phyloP scores from a whole-genome alignment of 2,888 invertebrate species.

The Monochamus alternatus region DNA sequence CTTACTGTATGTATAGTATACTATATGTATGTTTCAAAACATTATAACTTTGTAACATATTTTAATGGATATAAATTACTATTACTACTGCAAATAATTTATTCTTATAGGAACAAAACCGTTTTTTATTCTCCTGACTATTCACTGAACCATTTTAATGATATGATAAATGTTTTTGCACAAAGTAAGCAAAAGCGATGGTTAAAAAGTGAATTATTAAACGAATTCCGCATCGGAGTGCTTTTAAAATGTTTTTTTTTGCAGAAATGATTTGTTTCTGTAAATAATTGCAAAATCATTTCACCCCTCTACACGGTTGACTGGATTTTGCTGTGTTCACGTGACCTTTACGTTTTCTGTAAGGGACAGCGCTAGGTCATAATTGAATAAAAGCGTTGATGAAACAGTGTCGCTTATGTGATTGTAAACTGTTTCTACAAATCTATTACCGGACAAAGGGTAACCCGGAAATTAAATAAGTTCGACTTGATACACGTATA shows the following conservation, averaged over 20 bases:
- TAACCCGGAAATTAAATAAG: slow-evolving; percentile 40
- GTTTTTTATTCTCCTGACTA: too few relatives aligned
- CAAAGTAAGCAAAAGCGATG: too few relatives aligned
- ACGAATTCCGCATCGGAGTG: not conserved
- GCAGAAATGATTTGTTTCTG: not conserved
- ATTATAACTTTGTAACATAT: too few relatives aligned
- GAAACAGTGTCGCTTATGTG: slow-evolving; percentile 34
- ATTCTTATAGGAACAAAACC: too few relatives aligned
- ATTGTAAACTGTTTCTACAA: slow-evolving; percentile 34
- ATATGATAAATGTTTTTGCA: too few relatives aligned
- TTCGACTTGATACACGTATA: slow-evolving; percentile 24
- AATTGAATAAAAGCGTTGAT: slow-evolving; percentile 54
- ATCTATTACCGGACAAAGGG: slow-evolving; percentile 36
- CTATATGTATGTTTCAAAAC: too few relatives aligned
- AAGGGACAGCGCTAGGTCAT: slow-evolving; percentile 34
- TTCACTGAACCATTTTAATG: too few relatives aligned
- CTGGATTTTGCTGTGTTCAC: not conserved
- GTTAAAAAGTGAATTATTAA: not conserved
- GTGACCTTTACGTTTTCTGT: slow-evolving; percentile 23
- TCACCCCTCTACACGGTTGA: slow-evolving; percentile 2
- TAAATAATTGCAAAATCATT: not conserved
- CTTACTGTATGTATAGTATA: too few relatives aligned
- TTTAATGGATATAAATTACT: too few relatives aligned
- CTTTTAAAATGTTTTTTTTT: not conserved
- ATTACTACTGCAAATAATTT: too few relatives aligned